Evolutionary conservation across 2,888 invertebrate genomes (phyloP).

Genomic region (Temnothorax ravouxi): DNA sequence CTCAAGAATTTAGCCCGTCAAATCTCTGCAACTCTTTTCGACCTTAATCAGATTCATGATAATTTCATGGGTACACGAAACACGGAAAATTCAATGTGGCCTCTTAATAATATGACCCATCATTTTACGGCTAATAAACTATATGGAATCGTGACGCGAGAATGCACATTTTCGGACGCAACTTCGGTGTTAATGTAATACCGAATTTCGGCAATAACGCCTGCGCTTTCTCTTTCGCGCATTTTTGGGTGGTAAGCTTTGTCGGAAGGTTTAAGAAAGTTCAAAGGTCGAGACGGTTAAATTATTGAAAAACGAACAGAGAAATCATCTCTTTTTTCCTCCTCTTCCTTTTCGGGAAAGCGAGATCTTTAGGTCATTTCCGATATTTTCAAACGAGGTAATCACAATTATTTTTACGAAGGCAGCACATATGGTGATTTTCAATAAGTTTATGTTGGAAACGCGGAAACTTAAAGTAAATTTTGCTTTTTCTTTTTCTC

Average conservation of each 20-base stretch:
- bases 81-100: slow-evolving; percentile 65
- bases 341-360: not conserved
- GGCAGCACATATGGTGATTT: not conserved
- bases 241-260: not conserved
- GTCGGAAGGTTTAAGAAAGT: slow-evolving; percentile 32
- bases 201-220: slow-evolving; percentile 57
- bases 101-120: slow-evolving; percentile 44
- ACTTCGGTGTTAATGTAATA: slow-evolving; percentile 60
- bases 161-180: slow-evolving; percentile 58
- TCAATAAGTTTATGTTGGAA: slow-evolving; percentile 23
- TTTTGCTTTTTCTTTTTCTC: not conserved
- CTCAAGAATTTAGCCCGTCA: slow-evolving; percentile 17
- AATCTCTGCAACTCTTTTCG: not conserved
- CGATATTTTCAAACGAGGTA: slow-evolving; percentile 8
- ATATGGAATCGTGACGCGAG: slow-evolving; percentile 65
- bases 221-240: slow-evolving; percentile 45
- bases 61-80: slow-evolving; percentile 55
- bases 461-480: slow-evolving; percentile 27
- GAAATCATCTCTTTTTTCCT: slow-evolving; percentile 6
- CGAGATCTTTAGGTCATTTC: slow-evolving; percentile 5
- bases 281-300: slow-evolving; percentile 22
- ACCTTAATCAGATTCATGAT: slow-evolving; percentile 64
- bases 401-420: slow-evolving; percentile 18
- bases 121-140: slow-evolving; percentile 68
- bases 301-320: slow-evolving; percentile 48